Base-by-base conservation (phyloP, 2,797 vertebrate species). In the Rhinophrynus dorsalis region DNA sequence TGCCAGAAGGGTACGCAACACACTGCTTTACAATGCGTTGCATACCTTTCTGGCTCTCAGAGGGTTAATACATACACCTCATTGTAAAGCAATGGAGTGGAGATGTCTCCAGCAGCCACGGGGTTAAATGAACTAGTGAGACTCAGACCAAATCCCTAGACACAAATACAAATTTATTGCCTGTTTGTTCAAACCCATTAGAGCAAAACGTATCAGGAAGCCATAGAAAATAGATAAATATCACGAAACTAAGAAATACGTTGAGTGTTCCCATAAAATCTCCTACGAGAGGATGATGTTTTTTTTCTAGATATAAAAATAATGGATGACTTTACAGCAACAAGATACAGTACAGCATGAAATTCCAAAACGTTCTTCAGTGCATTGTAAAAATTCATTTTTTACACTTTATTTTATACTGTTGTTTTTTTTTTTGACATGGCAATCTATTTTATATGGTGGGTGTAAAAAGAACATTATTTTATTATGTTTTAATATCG, bases 141-240 rank as follows among this genome's bases (percentile, higher is more conserved):
- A 51, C 56, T 21, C 38, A 29, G 33, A 17, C 33, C 12, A 24
- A 47, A 47, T n/a, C 35, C 24, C 12, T 21, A 30, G 55, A 23
- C 35, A 59, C 59, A 48, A 5, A 38, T 33, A 60, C n/a, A 62
- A 50, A 68, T 68, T 30, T 68, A 68, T 60, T 15, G 23, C 26
- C 66, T 20, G 29, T 68, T 68, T 68, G 66, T 68, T 59, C 44
- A 37, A 32, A 51, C 5, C 33, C 66, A 68, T 40, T 40, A 13
- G 33, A 60, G 66, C 55, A 59, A 40, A 40, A 30, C 45, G 29
- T 54, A 27, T 47, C n/a, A 11, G 37, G 12, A 47, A 42, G 47
- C 13, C 15, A n/a, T 18, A 38, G 40, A 66, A 44, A 56, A 33
- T 9, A 47, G 29, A 57, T 48, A 37, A 47, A 26, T 47, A 67